phyloP scores from a whole-genome alignment of 2,888 invertebrate genomes.

The Drosophila melanosoma region DNA sequence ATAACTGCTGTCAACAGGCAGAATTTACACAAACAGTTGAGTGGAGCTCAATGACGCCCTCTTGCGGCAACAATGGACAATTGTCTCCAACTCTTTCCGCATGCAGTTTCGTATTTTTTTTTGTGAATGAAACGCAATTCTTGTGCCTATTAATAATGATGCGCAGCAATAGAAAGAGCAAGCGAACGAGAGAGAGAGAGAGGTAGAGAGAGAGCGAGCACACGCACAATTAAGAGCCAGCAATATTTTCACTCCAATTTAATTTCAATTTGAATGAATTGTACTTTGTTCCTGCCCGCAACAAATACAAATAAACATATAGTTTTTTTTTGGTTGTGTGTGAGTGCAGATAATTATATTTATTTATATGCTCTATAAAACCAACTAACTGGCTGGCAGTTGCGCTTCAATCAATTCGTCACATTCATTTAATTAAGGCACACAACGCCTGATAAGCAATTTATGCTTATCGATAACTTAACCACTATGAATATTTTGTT shows the following conservation, averaged over 20 bases:
- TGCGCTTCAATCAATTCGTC: constrained; percentile 45
- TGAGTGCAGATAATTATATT: constrained; percentile 5
- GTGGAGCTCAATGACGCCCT: constrained; percentile 29
- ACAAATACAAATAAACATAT: not conserved
- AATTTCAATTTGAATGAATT: constrained; percentile 47
- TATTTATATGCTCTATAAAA: constrained; percentile 27
- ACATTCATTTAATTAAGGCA: constrained; percentile 45
- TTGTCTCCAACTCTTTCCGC: constrained; percentile 1
- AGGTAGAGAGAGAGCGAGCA: not conserved
- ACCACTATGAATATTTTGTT: not conserved
- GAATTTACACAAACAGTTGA: not conserved
- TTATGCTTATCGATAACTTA: constrained; percentile 4
- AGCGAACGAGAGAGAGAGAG: not conserved
- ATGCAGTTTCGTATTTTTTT: constrained; percentile 22
- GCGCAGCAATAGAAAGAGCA: not conserved
- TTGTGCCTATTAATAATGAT: constrained; percentile 38
- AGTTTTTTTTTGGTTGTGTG: not conserved
- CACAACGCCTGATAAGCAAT: constrained; percentile 34
- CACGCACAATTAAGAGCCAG: constrained; percentile 46
- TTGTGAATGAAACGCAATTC: constrained; percentile 53
- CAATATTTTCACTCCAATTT: constrained; percentile 51
- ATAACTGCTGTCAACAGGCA: not conserved
- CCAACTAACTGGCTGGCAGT: not conserved
- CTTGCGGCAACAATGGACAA: constrained; percentile 30
- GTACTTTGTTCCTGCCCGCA: constrained; percentile 32